Evolutionary conservation across 1,140 invertebrate genomes (phyloP), one percentile per base, ranked within the genome.

Genomic region (Planococcus citri): DNA sequence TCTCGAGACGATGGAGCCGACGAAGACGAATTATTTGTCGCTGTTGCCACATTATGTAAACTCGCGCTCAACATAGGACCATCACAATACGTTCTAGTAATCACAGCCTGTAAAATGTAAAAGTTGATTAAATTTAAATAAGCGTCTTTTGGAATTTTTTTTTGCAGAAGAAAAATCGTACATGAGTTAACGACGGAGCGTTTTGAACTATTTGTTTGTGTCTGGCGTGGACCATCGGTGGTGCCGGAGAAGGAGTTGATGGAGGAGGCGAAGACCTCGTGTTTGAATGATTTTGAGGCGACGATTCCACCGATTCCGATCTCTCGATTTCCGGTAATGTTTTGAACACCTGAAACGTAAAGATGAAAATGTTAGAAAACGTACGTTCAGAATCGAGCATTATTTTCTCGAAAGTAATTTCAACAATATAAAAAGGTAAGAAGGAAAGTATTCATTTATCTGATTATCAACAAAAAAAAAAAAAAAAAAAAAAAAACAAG

Each of bases 281-380:
- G 21, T 64, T 27, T 17, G 60, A 27, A 64, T 64, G 60, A 64
- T 64, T 64, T 12, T 24, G 22, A 9, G 60, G 60, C 20, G 60
- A 27, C 61, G 67, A 68, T 72, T 64, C 29, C 70, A 64, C 25
- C 68, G 60, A 58, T 72, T 64, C 21, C 21, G 72, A 72, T 33
- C 41, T 38, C 72, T 70, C 71, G 17, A 73, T 75, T 68, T 79
- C 78, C 10, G 80, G 80, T 29, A 77, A 73, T 8, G 74, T 76
- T 70, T 79, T 79, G 72, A 83, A 83, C 68, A 83, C 81, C 81
- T 83, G 71, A 58, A 71, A n/a, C n/a, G n/a, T n/a, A n/a, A n/a
- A n/a, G n/a, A n/a, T n/a, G n/a, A n/a, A n/a, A n/a, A n/a, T n/a
- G n/a, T n/a, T n/a, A n/a, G n/a, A n/a, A n/a, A n/a, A n/a, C n/a